Evolutionary conservation across 1,140 invertebrate species (phyloP).

Genomic region (Diploscapter pachys): DNA sequence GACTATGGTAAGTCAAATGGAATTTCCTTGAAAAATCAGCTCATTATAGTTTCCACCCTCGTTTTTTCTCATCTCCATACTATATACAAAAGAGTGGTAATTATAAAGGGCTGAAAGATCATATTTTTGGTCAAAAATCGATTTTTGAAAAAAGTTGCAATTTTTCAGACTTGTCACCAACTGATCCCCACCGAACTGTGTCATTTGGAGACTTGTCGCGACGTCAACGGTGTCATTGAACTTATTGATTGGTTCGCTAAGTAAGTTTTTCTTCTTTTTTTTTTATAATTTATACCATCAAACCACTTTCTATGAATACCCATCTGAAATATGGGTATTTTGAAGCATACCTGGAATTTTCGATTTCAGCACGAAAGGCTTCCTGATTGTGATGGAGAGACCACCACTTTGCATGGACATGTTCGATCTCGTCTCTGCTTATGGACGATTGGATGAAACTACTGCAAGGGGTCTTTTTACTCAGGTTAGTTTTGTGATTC

Average conservation of each 20-base stretch:
- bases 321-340: neutral
- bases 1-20: slow-evolving; percentile 62
- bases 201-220: slow-evolving; percentile 36
- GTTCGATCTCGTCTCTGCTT: slow-evolving; percentile 64
- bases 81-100: too few relatives aligned
- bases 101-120: too few relatives aligned
- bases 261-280: slow-evolving; percentile 20
- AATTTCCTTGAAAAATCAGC: slow-evolving; percentile 8
- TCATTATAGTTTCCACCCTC: neutral
- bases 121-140: too few relatives aligned
- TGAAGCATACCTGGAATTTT: neutral
- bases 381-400: slow-evolving; percentile 63
- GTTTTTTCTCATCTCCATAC: slow-evolving; percentile 6
- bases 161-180: slow-evolving; percentile 37
- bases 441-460: slow-evolving; percentile 60
- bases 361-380: slow-evolving; percentile 53
- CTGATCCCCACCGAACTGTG: slow-evolving; percentile 50
- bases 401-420: slow-evolving; percentile 62
- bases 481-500: slow-evolving; percentile 52
- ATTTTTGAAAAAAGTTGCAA: neutral
- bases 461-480: slow-evolving; percentile 61
- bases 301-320: neutral
- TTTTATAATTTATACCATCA: too few relatives aligned
- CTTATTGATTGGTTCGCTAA: slow-evolving; percentile 54
- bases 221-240: slow-evolving; percentile 46